Conservation (phyloP, 2,113 vertebrate genomes). For the Anhinga rufa region DNA sequence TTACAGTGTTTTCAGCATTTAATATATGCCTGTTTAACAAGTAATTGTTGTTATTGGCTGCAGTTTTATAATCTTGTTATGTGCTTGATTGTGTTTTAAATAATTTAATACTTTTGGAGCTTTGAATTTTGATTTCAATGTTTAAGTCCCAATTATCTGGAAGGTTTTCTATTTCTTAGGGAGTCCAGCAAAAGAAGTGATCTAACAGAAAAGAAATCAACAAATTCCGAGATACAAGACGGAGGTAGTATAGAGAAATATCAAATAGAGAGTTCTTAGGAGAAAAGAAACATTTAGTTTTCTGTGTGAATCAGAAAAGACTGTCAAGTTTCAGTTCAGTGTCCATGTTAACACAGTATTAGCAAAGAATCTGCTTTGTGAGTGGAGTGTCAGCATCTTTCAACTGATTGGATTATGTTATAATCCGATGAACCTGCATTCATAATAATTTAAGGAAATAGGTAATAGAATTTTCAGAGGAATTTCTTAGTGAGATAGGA, state of each 20-base stretch:
- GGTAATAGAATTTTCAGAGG: neutral
- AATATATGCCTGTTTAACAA: neutral
- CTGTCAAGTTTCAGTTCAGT: neutral
- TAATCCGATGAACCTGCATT: neutral
- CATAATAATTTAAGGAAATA: neutral
- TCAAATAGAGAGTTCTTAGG: neutral
- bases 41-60: neutral
- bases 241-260: neutral
- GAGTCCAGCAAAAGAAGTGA: neutral
- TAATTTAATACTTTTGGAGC: neutral
- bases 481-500: neutral
- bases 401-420: neutral
- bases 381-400: neutral
- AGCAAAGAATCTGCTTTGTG: neutral
- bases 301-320: neutral
- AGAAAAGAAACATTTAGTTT: neutral
- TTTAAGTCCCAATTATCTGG: neutral
- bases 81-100: neutral
- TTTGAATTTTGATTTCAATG: neutral
- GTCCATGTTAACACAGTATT: neutral
- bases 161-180: neutral
- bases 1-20: neutral
- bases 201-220: neutral
- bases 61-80: neutral
- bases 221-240: neutral